Percentiles rank a stretch among this genome's conserved stretches.
Evolutionary conservation across 2,888 invertebrate species (phyloP).

Genomic region (Phymatocera aterrima): DNA sequence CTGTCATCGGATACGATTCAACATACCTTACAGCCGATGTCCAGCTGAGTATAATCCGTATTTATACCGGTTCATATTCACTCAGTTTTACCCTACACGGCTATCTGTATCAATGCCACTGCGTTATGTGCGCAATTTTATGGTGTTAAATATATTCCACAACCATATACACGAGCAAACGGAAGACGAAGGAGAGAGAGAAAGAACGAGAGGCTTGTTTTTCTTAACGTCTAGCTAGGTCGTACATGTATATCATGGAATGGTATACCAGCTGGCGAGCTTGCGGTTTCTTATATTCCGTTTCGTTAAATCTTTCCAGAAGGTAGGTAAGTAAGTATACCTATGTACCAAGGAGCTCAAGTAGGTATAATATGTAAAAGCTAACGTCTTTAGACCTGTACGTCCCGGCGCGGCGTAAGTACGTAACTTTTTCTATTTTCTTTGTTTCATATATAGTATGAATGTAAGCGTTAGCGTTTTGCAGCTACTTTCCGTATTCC

Average conservation of each 20-base stretch:
- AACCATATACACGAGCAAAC: not conserved
- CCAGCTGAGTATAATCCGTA: not conserved
- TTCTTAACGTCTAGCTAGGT: not conserved
- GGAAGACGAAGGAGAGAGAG: not conserved
- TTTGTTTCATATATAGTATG: too few relatives aligned
- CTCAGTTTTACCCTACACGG: not conserved
- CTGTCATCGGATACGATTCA: too few relatives aligned
- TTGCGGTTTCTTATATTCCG: slow-evolving; percentile 7
- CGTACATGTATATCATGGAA: too few relatives aligned
- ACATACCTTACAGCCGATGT: not conserved
- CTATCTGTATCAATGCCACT: not conserved
- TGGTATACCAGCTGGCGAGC: not conserved
- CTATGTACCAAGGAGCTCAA: not conserved
- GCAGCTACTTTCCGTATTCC: too few relatives aligned
- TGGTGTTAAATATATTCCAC: not conserved
- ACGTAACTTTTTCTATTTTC: not conserved
- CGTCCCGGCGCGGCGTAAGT: not conserved
- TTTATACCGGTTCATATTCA: not conserved
- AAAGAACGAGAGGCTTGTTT: not conserved
- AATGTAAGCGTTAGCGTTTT: too few relatives aligned
- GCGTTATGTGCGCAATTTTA: not conserved
- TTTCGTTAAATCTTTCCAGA: not conserved
- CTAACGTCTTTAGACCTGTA: too few relatives aligned
- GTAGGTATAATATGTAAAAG: too few relatives aligned
- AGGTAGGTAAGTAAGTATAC: too few relatives aligned